phyloP scores from a whole-genome alignment of 2,113 vertebrate genomes.

The Myotis brandtii region DNA sequence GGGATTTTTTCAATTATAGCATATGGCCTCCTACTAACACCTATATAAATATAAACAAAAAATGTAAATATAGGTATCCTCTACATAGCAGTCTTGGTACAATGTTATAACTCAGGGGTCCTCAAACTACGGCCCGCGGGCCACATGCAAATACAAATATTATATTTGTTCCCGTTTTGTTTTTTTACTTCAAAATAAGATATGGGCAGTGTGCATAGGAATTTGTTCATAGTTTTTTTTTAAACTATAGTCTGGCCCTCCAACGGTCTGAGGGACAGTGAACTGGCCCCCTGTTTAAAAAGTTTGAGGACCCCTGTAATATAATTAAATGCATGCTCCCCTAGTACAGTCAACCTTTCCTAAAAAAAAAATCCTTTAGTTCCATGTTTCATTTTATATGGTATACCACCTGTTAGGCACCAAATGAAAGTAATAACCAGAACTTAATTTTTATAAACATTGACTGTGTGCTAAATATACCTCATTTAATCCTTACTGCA shows the following conservation, averaged over 20 bases:
- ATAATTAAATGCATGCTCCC: not conserved
- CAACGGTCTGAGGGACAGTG: no score
- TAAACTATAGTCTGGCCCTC: no score
- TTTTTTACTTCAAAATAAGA: no score
- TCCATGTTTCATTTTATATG: not conserved
- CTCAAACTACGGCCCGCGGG: no score
- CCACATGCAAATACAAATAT: no score
- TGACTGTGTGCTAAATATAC: not conserved
- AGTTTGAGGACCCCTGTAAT: no score
- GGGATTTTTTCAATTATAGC: not conserved
- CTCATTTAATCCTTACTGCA: not conserved
- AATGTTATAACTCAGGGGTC: not conserved
- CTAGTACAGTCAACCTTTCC: not conserved
- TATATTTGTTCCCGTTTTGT: no score
- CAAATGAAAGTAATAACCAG: not conserved
- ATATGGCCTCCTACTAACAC: not conserved
- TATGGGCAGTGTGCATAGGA: no score
- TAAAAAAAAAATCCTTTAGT: not conserved
- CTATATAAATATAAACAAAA: not conserved
- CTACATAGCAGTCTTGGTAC: not conserved
- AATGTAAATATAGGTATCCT: not conserved
- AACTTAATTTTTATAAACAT: not conserved
- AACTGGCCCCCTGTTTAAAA: no score
- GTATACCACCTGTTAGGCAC: not conserved
- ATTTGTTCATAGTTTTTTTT: no score